Percentiles rank a stretch among this genome's conserved stretches.
Evolutionary conservation across 2,797 vertebrate genomes (phyloP).

Genomic region (Muscicapa comitata): DNA sequence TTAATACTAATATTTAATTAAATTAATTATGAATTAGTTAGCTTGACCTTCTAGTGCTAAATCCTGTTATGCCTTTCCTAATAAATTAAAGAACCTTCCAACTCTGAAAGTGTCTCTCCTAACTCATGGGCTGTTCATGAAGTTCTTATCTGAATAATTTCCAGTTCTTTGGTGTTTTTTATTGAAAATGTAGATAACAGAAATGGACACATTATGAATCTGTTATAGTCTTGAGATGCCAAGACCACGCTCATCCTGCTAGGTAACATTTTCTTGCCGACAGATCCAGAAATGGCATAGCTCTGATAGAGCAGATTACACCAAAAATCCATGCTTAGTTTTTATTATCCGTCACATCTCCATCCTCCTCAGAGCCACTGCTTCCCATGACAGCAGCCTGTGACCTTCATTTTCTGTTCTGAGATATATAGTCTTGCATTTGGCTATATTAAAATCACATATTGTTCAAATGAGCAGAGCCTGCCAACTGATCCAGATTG

Average conservation of each 20-base stretch:
- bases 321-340: neutral
- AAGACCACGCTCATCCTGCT: neutral
- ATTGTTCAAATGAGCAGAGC: conserved; percentile 58
- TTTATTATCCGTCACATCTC: neutral
- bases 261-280: neutral
- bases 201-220: neutral
- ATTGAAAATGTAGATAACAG: neutral
- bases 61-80: neutral
- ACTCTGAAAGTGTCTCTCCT: neutral
- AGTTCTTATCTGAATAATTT: neutral
- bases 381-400: conserved; percentile 9
- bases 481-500: conserved; percentile 61
- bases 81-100: neutral
- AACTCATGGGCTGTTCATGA: neutral
- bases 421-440: conserved; percentile 42
- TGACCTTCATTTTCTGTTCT: conserved; percentile 36
- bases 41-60: neutral
- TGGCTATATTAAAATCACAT: conserved; percentile 66
- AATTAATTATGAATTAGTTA: conserved; percentile 11
- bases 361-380: neutral
- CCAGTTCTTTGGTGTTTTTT: neutral
- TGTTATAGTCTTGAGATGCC: neutral
- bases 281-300: neutral
- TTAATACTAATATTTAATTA: neutral
- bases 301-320: neutral